Conservation (phyloP, 2,113 vertebrate species). For the Hystrix cristata region DNA sequence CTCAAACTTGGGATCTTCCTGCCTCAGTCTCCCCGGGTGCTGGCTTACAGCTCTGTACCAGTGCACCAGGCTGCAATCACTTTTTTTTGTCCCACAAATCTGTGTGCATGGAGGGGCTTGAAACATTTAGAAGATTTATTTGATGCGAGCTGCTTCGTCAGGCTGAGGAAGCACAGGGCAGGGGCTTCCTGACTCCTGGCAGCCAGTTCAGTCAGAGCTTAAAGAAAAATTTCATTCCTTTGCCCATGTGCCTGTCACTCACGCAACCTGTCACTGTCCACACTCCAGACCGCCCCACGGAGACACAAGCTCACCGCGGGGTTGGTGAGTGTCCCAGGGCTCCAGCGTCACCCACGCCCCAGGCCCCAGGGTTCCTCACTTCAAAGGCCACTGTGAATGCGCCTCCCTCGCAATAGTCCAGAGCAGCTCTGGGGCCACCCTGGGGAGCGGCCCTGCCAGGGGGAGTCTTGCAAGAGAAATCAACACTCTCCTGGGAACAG, state of each 20-base stretch:
- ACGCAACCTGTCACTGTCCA: background rate
- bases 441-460: background rate
- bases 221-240: background rate
- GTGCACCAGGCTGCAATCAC: background rate
- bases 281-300: background rate
- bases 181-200: rapidly evolving
- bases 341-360: background rate
- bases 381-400: background rate
- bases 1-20: background rate
- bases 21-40: background rate
- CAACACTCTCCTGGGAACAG: background rate
- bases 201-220: background rate
- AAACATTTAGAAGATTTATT: background rate
- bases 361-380: background rate
- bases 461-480: background rate
- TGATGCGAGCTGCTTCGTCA: background rate
- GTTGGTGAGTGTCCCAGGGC: no score
- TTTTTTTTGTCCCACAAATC: background rate
- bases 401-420: background rate
- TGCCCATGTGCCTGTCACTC: rapidly evolving
- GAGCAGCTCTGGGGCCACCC: background rate
- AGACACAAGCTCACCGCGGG: background rate
- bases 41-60: background rate
- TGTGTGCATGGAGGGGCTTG: rapidly evolving
- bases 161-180: rapidly evolving